A percentile compares a stretch with the other conserved stretches of the same genome.
Evolutionary conservation across 2,888 invertebrate species (phyloP).

Genomic region (Phrixothrix hirtus): DNA sequence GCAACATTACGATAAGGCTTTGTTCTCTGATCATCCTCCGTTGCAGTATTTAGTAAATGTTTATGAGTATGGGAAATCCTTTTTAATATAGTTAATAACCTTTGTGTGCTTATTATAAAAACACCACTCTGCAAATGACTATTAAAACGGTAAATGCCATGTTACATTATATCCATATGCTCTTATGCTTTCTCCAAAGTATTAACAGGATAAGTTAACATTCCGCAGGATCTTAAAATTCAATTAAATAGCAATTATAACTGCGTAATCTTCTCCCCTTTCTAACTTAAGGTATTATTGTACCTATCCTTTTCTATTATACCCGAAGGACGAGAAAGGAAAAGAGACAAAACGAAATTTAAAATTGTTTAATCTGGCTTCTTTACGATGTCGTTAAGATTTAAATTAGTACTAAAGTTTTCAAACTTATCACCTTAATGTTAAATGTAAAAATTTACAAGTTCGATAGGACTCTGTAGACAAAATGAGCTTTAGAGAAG

Average conservation of each 20-base stretch:
- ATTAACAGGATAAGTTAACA: constrained; percentile 21
- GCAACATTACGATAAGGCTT: too few species aligned
- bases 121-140: constrained; percentile 1
- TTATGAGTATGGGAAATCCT: too few species aligned
- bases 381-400: constrained; percentile 21
- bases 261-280: constrained; percentile 24
- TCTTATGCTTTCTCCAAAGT: constrained; percentile 14
- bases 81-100: too few species aligned
- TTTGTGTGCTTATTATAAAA: too few species aligned
- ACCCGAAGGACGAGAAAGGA: constrained; percentile 11
- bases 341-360: constrained; percentile 14
- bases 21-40: too few species aligned
- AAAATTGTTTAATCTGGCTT: constrained; percentile 26
- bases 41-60: too few species aligned
- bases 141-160: constrained; percentile 17
- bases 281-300: constrained; percentile 18
- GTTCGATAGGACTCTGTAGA: neutral
- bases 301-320: constrained; percentile 13
- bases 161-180: constrained; percentile 1
- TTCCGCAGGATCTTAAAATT: constrained; percentile 25
- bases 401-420: constrained; percentile 20
- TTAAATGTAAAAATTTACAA: neutral
- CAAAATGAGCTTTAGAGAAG: too few species aligned
- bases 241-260: constrained; percentile 30
- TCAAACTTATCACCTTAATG: constrained; percentile 10